Evolutionary conservation across 2,113 vertebrate genomes (phyloP).

Genomic region (Eidolon helvum): DNA sequence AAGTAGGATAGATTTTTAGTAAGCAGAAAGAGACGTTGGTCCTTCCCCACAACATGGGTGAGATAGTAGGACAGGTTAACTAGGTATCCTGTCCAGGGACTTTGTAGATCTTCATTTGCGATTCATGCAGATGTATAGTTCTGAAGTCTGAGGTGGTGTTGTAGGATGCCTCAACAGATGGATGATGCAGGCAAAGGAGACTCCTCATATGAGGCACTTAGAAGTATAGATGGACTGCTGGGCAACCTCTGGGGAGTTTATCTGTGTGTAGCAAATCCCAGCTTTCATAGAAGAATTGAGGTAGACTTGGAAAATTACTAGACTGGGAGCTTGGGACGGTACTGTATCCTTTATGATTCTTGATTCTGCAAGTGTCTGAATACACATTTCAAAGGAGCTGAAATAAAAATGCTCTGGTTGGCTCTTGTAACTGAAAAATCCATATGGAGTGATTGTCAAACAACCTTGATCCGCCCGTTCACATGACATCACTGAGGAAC

Average conservation of each 20-base stretch:
- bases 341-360: background rate
- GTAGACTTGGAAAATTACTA: background rate
- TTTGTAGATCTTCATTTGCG: background rate
- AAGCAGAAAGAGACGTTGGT: background rate
- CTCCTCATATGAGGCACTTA: background rate
- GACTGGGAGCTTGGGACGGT: background rate
- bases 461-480: background rate
- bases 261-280: background rate
- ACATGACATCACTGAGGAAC: background rate
- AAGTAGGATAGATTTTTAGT: background rate
- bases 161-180: background rate
- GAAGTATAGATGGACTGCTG: background rate
- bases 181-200: background rate
- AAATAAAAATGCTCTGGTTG: conserved; percentile 16
- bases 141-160: background rate
- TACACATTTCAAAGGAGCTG: background rate
- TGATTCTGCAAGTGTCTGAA: background rate
- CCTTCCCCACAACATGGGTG: background rate
- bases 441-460: background rate
- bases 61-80: background rate
- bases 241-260: background rate
- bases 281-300: background rate
- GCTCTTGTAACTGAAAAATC: background rate
- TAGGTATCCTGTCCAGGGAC: background rate
- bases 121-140: background rate